These are phyloP conservation scores for Cacoxenus indagator DNA, from an alignment of 2,888 invertebrate genomes.

Conservation along the genomic window DNA sequence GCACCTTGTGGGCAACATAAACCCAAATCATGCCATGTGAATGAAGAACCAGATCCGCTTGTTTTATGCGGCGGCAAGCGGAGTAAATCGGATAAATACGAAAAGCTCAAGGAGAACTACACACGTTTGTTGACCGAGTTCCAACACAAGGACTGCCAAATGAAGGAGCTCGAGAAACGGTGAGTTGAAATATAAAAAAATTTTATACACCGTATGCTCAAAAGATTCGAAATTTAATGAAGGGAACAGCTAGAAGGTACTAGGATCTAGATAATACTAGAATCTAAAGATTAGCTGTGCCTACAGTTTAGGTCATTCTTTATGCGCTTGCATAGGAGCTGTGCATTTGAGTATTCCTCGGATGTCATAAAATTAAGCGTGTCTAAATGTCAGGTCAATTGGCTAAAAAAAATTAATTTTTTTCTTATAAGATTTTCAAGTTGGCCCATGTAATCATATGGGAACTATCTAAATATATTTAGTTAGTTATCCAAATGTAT, in stretches of 20 bases:
- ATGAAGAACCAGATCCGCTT: conserved; percentile 53
- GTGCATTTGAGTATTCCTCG: too few species aligned
- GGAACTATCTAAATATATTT: too few species aligned
- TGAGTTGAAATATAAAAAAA: conserved; percentile 27
- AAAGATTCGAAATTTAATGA: background rate
- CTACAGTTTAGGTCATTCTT: too few species aligned
- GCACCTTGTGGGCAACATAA: background rate
- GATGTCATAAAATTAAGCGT: too few species aligned
- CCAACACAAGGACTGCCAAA: conserved; percentile 63
- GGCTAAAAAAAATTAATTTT: too few species aligned
- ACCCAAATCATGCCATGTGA: conserved; percentile 19
- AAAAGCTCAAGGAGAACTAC: conserved; percentile 66
- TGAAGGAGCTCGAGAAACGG: conserved; percentile 63
- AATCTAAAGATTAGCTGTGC: too few species aligned
- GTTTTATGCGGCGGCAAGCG: conserved; percentile 53
- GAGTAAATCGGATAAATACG: conserved; percentile 55
- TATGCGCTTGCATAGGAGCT: too few species aligned
- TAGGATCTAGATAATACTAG: too few species aligned
- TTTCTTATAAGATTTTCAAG: too few species aligned
- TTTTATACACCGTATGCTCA: background rate
- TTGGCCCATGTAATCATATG: too few species aligned
- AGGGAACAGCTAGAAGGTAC: background rate
- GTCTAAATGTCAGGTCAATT: too few species aligned
- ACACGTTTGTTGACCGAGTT: conserved; percentile 61
- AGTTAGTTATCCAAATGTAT: too few species aligned